A percentile compares a stretch with the other conserved stretches of the same genome.
Evolutionary conservation across 1,140 invertebrate species (phyloP).

Genomic region (Drosophila lowei): DNA sequence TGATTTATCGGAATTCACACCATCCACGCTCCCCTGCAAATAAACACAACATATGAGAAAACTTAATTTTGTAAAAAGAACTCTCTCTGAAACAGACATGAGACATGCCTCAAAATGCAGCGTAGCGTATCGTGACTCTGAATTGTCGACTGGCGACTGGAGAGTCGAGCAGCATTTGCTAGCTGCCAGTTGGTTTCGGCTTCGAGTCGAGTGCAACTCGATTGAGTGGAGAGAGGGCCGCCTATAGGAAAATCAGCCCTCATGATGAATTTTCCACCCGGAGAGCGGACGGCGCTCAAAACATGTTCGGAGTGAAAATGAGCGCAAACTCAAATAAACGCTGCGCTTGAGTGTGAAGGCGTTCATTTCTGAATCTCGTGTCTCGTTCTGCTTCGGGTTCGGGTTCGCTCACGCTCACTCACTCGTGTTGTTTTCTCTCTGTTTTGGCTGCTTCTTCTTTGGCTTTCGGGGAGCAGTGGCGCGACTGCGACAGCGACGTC

Average conservation of each 20-base stretch:
- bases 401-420: constrained; percentile 43
- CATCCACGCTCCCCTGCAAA: not conserved
- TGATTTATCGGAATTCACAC: constrained; percentile 10
- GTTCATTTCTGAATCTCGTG: not conserved
- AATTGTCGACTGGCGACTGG: constrained; percentile 37
- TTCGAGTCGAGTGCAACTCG: constrained; percentile 24
- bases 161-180: constrained; percentile 19
- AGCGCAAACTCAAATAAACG: constrained; percentile 30
- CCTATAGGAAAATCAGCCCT: constrained; percentile 81
- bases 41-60: not conserved
- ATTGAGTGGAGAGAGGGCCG: constrained; percentile 43
- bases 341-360: not conserved
- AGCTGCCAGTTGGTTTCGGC: constrained; percentile 4
- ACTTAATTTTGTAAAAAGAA: not conserved
- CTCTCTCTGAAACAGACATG: not conserved
- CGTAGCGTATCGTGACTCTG: constrained; percentile 17
- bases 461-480: not conserved
- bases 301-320: constrained; percentile 33
- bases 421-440: constrained; percentile 58
- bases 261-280: constrained; percentile 78
- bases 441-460: constrained; percentile 67
- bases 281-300: constrained; percentile 15
- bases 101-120: not conserved
- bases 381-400: constrained; percentile 55
- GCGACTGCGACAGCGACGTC: constrained; percentile 51